phyloP scores from a whole-genome alignment of 2,888 invertebrate species.

The Plebejus melissa region DNA sequence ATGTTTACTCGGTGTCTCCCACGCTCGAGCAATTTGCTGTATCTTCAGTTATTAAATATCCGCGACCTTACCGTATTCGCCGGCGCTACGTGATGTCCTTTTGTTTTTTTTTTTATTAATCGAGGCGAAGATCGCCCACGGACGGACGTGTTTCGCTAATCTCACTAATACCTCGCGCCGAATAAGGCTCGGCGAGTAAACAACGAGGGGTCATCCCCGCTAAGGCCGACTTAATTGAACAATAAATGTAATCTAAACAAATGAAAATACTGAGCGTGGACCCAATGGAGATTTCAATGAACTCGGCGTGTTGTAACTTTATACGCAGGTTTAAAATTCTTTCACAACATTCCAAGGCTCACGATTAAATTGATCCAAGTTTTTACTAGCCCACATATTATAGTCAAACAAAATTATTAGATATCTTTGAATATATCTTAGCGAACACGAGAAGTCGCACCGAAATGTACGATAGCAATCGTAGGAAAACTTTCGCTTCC shows the following conservation, averaged over 20 bases:
- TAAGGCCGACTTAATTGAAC: constrained; percentile 39
- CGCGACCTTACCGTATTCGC: constrained; percentile 1
- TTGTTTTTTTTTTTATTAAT: constrained; percentile 50
- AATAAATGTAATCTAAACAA: constrained; percentile 43
- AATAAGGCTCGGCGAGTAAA: constrained; percentile 57
- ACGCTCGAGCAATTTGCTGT: neutral
- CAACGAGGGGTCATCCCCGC: constrained; percentile 44
- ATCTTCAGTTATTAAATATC: constrained; percentile 11
- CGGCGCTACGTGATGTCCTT: constrained; percentile 50
- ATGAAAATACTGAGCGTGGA: constrained; percentile 36
- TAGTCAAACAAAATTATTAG: neutral
- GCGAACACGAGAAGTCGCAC: constrained; percentile 52
- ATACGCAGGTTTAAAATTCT: neutral
- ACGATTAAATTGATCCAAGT: neutral
- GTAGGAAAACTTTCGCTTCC: constrained; percentile 68
- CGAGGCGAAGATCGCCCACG: constrained; percentile 62
- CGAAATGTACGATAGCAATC: constrained; percentile 57
- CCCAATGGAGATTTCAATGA: constrained; percentile 8
- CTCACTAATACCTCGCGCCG: constrained; percentile 52
- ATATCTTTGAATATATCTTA: neutral
- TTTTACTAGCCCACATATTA: neutral
- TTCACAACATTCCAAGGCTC: neutral
- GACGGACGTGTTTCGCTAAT: constrained; percentile 59
- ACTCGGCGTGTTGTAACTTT: constrained; percentile 5
- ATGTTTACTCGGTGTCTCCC: neutral